Evolutionary conservation across 2,888 invertebrate genomes (phyloP), one percentile per base, ranked within the genome.

Genomic region (Parasteatoda lunata): DNA sequence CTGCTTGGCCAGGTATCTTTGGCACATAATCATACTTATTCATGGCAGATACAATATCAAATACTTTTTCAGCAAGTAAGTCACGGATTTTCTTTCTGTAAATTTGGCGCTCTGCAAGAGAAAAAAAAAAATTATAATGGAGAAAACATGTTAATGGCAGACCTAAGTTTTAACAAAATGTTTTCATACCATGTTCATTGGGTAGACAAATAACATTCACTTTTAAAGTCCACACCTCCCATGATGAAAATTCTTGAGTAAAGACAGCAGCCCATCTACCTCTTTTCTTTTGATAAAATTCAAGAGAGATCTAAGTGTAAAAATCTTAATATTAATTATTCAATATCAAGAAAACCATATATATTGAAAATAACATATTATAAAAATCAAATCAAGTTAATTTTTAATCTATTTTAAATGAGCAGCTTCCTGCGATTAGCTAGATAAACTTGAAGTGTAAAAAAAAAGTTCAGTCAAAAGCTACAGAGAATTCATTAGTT

Each of bases 181-280:
- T 45, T 66, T 70, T 45, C 30, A 64, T 90, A 93, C 93, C 93
- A 91, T 96, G 95, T 91, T 98, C 97, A 92, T 94, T 96, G 88
- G 95, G 95, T 77, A 97, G 77, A 90, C 96, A 95, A 49, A 97
- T 95, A 65, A 98, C 94, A 92, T 98, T 97, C 90, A 99, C 94
- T 90, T 96, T 95, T 6, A 99, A 94, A 59, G 97, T 98, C 99
- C 99, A 99, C 82, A 98, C 97, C 92, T 99, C 99, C 99, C 99
- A 99, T 0, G 98, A 97, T 91, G 97, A 96, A 91, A 96, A 96
- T 91, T 98, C 98, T 7, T 96, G 94, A 89, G 95, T 95, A 92
- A 98, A 97, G 51, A 96, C 94, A 30, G 30, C 30, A 30, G 30
- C 30, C 97, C 98, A 98, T 79, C 96, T 94, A 80, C 95, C 95